Percentiles rank a stretch among this genome's conserved stretches.
Evolutionary conservation across 2,888 invertebrate genomes (phyloP).

Genomic region (Meghimatium bilineatum): DNA sequence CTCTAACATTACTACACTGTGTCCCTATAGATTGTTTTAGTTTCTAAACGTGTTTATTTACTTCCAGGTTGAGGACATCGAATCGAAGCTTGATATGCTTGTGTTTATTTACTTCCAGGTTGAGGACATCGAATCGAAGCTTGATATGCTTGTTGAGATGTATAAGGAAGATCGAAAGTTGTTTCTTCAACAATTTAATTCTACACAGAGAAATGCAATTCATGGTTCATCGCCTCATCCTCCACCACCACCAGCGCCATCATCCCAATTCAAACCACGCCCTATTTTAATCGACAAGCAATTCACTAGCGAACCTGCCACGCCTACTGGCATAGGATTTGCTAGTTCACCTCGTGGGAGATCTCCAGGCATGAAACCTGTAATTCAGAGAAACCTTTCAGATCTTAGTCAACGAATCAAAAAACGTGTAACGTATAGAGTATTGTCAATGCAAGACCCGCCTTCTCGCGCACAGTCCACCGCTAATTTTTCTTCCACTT

Average conservation of each 20-base stretch:
- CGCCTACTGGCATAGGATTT: constrained; percentile 78
- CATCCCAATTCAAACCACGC: constrained; percentile 75
- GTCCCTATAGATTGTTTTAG: no score
- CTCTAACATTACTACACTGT: no score
- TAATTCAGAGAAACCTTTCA: constrained; percentile 81
- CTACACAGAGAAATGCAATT: constrained; percentile 32
- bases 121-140: constrained; percentile 93
- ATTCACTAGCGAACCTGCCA: constrained; percentile 85
- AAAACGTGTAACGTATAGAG: constrained; percentile 89
- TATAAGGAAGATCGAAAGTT: constrained; percentile 88
- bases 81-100: constrained; percentile 91
- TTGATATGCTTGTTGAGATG: constrained; percentile 92
- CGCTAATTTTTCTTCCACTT: constrained; percentile 39
- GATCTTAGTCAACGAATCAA: constrained; percentile 88
- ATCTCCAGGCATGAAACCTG: constrained; percentile 59
- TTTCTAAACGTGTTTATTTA: no score
- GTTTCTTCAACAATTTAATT: constrained; percentile 58
- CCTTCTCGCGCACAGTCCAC: constrained; percentile 50
- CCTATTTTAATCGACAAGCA: constrained; percentile 87
- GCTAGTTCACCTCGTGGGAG: constrained; percentile 34
- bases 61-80: constrained; percentile 91
- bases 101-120: constrained; percentile 88
- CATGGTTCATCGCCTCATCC: constrained; percentile 1
- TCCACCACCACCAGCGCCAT: constrained; percentile 41
- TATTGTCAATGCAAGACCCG: constrained; percentile 59